Evolutionary conservation across 1,140 invertebrate species (phyloP), one percentile per base, ranked within the genome.

Genomic region (Pemphigus obesinymphae): DNA sequence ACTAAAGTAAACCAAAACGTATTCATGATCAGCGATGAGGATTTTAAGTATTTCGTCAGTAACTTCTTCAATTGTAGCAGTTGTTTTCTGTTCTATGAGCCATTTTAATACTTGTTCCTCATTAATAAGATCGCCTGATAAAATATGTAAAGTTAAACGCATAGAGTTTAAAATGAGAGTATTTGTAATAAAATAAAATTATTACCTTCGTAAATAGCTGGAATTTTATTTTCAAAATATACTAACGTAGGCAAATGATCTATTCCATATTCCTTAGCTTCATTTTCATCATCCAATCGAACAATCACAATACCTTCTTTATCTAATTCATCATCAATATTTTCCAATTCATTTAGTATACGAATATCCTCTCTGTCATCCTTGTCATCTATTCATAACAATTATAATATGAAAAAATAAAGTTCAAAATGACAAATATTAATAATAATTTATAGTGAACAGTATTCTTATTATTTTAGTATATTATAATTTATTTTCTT

Each of bases 1-100:
- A 93, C 95, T 97, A 88, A 97, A 97, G 86, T 96, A 96, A 29
- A 96, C 95, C 29, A 96, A 95, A 20, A 97, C 95, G 87, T 97
- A 97, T 90, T 96, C 95, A 85, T 96, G 93, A 85, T 96, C 94
- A 83, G 94, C 92, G 84, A 97, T 95, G 10, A 97, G 89, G 85
- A 94, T 93, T 83, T 91, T 89, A 23, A 97, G 88, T 85, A 97
- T 97, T 89, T 97, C 95, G 86, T 97, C 95, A 1, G 95, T 97
- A 26, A 97, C 95, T 89, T 97, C 95, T 89, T 97, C 96, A 84
- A 97, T 97, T 1, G 95, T 97, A 50, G 95, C 95, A 1, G 93
- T 92, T 85, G 92, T 93, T 87, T 96, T 96, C 86, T 97, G 96
- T 85, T 96, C 91, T 83, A 97, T 90, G 3, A 97, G 88, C 96